phyloP scores from a whole-genome alignment of 64 coral and sea anemone genomes.

The Orbicella faveolata region DNA sequence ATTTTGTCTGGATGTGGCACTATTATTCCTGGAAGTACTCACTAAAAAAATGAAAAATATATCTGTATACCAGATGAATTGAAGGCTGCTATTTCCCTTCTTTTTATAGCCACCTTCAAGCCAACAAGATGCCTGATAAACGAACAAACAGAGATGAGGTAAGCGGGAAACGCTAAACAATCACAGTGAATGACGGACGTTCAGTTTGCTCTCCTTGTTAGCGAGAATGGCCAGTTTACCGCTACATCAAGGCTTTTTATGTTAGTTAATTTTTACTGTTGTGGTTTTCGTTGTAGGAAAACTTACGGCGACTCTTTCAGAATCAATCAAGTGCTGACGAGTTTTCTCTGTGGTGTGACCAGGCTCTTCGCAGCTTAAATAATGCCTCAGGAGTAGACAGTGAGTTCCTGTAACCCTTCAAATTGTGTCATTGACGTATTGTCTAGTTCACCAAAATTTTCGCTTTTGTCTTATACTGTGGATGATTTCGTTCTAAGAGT shows the following conservation, averaged over 20 bases:
- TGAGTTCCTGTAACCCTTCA: conserved; percentile 26
- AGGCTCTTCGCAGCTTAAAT: conserved; percentile 50
- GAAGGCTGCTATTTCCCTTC: not conserved
- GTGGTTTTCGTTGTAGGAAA: conserved; percentile 59
- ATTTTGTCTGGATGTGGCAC: no score
- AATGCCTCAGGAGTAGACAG: conserved; percentile 64
- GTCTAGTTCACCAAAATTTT: no score
- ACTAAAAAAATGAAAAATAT: no score
- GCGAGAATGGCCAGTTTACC: no score
- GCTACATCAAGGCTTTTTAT: no score
- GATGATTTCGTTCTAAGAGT: no score
- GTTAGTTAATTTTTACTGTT: not conserved
- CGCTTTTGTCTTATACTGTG: no score
- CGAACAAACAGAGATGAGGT: conserved; percentile 66
- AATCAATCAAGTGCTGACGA: conserved; percentile 67
- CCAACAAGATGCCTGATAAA: conserved; percentile 28
- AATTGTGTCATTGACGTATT: no score
- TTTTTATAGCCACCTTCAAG: not conserved
- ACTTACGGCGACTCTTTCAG: conserved; percentile 78
- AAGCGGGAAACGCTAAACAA: not conserved
- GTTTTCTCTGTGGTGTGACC: conserved; percentile 83
- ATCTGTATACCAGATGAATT: not conserved
- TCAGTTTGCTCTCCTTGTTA: no score
- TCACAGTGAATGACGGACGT: no score
- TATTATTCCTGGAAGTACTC: no score